Evolutionary conservation across 2,113 vertebrate genomes (phyloP).

Genomic region (Pimephales promelas): DNA sequence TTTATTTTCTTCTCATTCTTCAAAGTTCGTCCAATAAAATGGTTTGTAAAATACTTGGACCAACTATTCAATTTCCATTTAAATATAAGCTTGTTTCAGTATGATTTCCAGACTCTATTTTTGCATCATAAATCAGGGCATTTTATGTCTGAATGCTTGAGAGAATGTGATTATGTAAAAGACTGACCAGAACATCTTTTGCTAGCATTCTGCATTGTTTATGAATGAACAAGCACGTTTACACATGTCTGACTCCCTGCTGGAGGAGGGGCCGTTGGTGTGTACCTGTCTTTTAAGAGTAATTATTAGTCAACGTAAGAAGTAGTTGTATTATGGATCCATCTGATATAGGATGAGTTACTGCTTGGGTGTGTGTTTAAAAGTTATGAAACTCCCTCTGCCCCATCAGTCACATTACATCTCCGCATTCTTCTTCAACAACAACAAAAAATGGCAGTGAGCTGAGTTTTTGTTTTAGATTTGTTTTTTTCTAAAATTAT

Average conservation of each 20-base stretch:
- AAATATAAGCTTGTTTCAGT: slow-evolving; percentile 32
- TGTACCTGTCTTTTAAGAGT: not conserved
- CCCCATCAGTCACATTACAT: not conserved
- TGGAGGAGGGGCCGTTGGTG: not conserved
- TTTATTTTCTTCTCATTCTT: not conserved
- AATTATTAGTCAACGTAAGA: not conserved
- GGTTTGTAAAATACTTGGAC: not conserved
- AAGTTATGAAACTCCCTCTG: not conserved
- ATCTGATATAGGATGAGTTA: slow-evolving; percentile 4
- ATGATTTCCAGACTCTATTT: slow-evolving; percentile 27
- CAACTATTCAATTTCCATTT: not conserved
- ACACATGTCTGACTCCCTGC: slow-evolving; percentile 43
- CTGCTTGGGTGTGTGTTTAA: not conserved
- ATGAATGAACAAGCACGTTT: slow-evolving; percentile 39
- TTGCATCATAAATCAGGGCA: slow-evolving; percentile 38
- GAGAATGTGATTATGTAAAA: slow-evolving; percentile 20
- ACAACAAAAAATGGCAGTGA: not conserved
- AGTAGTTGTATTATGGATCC: not conserved
- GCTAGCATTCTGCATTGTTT: slow-evolving; percentile 58
- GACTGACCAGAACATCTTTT: slow-evolving; percentile 1
- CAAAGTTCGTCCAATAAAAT: not conserved
- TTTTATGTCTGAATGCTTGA: slow-evolving; percentile 31
- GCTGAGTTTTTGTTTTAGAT: not conserved
- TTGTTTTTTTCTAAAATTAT: too few species aligned
- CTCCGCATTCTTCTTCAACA: not conserved